phyloP scores from a whole-genome alignment of 2,797 vertebrate species.

The Brachyalestes nurse region DNA sequence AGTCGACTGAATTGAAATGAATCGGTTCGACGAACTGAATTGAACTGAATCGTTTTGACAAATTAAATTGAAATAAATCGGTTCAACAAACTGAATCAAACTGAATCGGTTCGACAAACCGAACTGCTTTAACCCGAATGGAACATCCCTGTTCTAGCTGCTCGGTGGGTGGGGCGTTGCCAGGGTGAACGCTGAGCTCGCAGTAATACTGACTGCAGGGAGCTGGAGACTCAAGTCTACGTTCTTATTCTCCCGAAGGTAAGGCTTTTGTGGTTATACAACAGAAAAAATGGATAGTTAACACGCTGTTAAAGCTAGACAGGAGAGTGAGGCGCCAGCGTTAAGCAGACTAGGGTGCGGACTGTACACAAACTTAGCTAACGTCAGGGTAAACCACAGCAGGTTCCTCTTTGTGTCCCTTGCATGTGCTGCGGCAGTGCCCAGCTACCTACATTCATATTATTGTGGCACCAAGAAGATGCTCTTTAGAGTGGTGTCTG shows the following conservation, averaged over 20 bases:
- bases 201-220: not conserved
- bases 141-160: not conserved
- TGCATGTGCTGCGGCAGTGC: not conserved
- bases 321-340: not conserved
- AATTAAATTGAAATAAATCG: not conserved
- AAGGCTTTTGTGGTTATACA: not conserved
- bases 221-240: conserved; percentile 2
- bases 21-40: not conserved
- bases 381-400: not conserved
- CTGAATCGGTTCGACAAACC: not conserved
- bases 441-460: not conserved
- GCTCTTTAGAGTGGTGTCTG: not conserved
- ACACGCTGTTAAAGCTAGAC: not conserved
- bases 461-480: not conserved
- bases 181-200: conserved; percentile 11
- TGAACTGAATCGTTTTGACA: not conserved
- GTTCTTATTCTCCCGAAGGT: conserved; percentile 30
- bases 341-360: not conserved
- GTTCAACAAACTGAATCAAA: not conserved
- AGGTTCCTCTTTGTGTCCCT: not conserved
- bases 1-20: no score
- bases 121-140: not conserved
- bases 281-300: not conserved
- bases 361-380: not conserved
- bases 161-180: conserved; percentile 42